phyloP scores from a whole-genome alignment of 1,140 invertebrate genomes.

The Manduca sexta region DNA sequence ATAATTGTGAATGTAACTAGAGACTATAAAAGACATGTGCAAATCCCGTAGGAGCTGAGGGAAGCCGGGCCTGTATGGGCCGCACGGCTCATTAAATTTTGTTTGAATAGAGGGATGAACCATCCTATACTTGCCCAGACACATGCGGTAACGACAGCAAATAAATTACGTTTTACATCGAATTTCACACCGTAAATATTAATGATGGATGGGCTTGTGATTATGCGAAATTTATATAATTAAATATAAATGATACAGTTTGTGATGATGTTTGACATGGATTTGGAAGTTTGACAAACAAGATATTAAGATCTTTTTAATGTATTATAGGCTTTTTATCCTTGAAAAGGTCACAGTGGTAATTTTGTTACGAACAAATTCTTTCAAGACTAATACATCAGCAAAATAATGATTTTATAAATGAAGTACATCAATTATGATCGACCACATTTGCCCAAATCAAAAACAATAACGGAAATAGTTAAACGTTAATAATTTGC shows the following conservation, averaged over 20 bases:
- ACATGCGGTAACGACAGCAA: conserved; percentile 31
- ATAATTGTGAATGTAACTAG: not conserved
- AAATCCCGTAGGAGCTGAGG: conserved; percentile 24
- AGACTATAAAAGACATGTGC: conserved; percentile 7
- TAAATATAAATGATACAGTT: not conserved
- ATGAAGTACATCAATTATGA: too few relatives aligned
- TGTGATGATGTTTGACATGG: not conserved
- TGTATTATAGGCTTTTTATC: too few relatives aligned
- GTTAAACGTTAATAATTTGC: too few relatives aligned
- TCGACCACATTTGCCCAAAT: too few relatives aligned
- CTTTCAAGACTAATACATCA: too few relatives aligned
- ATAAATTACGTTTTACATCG: not conserved
- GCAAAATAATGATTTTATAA: too few relatives aligned
- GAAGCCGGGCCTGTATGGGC: conserved; percentile 26
- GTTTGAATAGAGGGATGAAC: conserved; percentile 66
- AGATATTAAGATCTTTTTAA: not conserved
- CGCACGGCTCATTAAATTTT: conserved; percentile 66
- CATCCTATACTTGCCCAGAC: conserved; percentile 42
- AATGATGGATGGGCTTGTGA: not conserved
- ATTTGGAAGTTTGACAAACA: not conserved
- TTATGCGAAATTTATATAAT: not conserved
- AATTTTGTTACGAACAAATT: too few relatives aligned
- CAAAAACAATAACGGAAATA: too few relatives aligned
- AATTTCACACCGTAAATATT: not conserved
- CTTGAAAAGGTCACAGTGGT: too few relatives aligned